Evolutionary conservation across 2,113 vertebrate genomes (phyloP).

Genomic region (Todiramphus saurophagus): DNA sequence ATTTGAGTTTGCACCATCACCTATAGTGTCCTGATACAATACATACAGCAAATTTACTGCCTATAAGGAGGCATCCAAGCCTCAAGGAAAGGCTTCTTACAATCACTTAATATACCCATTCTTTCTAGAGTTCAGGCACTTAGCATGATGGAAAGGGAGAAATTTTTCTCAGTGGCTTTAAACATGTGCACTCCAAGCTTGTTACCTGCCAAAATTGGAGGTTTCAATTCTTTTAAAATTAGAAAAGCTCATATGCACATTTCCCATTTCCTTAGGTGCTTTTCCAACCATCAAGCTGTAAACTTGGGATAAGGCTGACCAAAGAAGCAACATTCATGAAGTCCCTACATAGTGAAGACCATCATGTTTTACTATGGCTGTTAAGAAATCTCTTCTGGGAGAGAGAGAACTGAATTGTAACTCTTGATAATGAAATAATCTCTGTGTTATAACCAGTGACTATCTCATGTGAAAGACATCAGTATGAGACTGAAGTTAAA

Average conservation of each 20-base stretch:
- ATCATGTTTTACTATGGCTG: neutral
- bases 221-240: neutral
- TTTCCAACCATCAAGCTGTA: neutral
- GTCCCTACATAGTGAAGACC: neutral
- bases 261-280: neutral
- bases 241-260: neutral
- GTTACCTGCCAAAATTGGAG: neutral
- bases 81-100: neutral
- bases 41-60: neutral
- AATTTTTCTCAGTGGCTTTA: neutral
- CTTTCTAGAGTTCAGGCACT: neutral
- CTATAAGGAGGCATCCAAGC: neutral
- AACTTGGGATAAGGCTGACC: neutral
- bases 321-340: neutral
- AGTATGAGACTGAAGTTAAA: neutral
- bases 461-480: neutral
- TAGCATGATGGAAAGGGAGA: neutral
- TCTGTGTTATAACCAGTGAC: neutral
- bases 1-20: neutral
- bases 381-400: neutral
- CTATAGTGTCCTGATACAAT: neutral
- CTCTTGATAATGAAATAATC: neutral
- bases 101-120: neutral
- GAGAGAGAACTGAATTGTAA: neutral
- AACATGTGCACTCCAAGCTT: neutral